Conservation (phyloP, 2,797 vertebrate genomes). For the Xenopus petersii region DNA sequence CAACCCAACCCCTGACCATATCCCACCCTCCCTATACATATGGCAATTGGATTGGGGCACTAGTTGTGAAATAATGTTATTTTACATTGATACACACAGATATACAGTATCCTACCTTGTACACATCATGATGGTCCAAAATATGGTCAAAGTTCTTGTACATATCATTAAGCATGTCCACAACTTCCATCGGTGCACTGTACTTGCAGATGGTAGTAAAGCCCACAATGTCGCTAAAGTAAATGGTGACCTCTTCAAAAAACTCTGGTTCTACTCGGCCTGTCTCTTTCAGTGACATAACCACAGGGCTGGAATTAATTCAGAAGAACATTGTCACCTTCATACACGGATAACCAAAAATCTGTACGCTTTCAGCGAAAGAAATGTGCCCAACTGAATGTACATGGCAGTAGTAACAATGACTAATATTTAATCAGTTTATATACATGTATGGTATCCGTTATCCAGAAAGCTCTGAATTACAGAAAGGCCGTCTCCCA, state of each 20-base stretch:
- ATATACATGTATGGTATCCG: too few relatives aligned
- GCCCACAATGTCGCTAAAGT: slow-evolving; percentile 96
- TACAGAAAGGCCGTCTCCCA: too few relatives aligned
- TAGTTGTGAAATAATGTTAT: too few relatives aligned
- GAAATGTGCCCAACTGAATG: too few relatives aligned
- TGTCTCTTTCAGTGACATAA: slow-evolving; percentile 91
- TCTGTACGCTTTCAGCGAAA: too few relatives aligned
- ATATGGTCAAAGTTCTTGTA: slow-evolving; percentile 96
- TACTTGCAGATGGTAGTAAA: slow-evolving; percentile 96
- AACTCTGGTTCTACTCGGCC: slow-evolving; percentile 88
- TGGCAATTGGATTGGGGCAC: too few relatives aligned
- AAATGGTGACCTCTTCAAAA: slow-evolving; percentile 92
- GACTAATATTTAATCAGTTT: too few relatives aligned
- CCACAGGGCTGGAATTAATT: slow-evolving; percentile 77
- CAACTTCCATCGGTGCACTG: slow-evolving; percentile 97
- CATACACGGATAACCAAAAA: not conserved
- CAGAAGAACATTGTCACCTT: not conserved
- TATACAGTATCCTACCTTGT: slow-evolving; percentile 75
- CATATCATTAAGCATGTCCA: slow-evolving; percentile 96
- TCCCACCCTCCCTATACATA: too few relatives aligned
- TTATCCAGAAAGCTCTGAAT: too few relatives aligned
- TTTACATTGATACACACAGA: too few relatives aligned
- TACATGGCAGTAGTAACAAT: too few relatives aligned
- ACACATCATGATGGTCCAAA: slow-evolving; percentile 92
- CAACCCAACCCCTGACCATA: too few relatives aligned